Evolutionary conservation across 2,888 invertebrate species (phyloP).

Genomic region (Malthinus flaveolus): DNA sequence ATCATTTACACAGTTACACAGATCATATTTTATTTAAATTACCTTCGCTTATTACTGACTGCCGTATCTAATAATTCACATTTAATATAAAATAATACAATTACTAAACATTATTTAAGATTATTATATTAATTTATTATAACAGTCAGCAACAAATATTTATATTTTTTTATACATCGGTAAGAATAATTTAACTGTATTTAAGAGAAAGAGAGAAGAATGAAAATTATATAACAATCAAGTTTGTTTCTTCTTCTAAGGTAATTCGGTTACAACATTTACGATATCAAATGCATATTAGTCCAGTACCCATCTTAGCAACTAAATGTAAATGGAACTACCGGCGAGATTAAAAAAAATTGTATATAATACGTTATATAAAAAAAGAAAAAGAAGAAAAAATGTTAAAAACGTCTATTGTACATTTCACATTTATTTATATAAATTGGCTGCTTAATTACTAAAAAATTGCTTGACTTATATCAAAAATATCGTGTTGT

Average conservation of each 20-base stretch:
- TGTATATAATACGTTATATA: too few relatives aligned
- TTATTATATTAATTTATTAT: background rate
- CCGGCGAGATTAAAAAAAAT: too few relatives aligned
- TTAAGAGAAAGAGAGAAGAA: background rate
- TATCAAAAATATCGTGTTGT: slow-evolving; percentile 5
- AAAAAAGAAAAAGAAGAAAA: too few relatives aligned
- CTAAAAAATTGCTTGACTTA: slow-evolving; percentile 4
- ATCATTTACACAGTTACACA: slow-evolving; percentile 18
- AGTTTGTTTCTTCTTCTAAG: too few relatives aligned
- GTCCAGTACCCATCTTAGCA: too few relatives aligned
- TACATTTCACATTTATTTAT: slow-evolving; percentile 3
- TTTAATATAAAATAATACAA: slow-evolving; percentile 13
- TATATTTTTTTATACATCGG: background rate
- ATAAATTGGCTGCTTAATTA: slow-evolving; percentile 5
- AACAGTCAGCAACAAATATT: slow-evolving; percentile 15
- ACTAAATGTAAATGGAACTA: too few relatives aligned
- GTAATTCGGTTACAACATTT: too few relatives aligned
- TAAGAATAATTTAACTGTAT: slow-evolving; percentile 7
- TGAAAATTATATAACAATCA: background rate
- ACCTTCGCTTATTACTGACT: slow-evolving; percentile 13
- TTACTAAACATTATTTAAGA: too few relatives aligned
- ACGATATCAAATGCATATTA: too few relatives aligned
- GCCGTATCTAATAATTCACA: slow-evolving; percentile 13
- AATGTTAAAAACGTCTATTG: slow-evolving; percentile 1
- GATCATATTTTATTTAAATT: slow-evolving; percentile 11